A percentile compares a stretch with the other conserved stretches of the same genome.
These are phyloP conservation scores for Darevskia nairensis DNA, from an alignment of 2,797 vertebrate species.

Conservation along the genomic window DNA sequence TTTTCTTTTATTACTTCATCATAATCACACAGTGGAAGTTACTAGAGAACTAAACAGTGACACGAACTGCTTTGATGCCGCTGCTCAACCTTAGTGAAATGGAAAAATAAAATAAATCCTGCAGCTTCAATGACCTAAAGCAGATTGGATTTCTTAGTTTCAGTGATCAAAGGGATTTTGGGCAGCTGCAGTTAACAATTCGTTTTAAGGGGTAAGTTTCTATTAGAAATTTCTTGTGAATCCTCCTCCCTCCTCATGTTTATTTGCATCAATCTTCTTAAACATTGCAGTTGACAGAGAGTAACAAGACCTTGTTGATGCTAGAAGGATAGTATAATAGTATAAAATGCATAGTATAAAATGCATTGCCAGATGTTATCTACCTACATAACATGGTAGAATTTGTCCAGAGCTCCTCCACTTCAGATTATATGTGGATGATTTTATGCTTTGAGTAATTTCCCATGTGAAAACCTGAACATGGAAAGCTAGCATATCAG, in stretches of 20 bases:
- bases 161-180: slow-evolving; percentile 62
- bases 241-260: slow-evolving; percentile 10
- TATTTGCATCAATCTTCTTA: slow-evolving; percentile 43
- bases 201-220: slow-evolving; percentile 61
- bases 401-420: neutral
- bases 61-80: neutral
- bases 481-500: neutral
- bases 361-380: neutral
- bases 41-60: neutral
- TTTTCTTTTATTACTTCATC: neutral
- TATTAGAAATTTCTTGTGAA: slow-evolving; percentile 64
- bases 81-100: neutral
- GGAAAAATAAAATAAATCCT: slow-evolving; percentile 15
- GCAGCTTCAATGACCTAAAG: neutral
- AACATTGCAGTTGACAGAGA: slow-evolving; percentile 32
- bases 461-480: neutral
- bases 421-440: neutral
- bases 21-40: neutral
- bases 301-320: neutral
- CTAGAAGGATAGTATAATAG: neutral
- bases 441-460: neutral
- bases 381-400: neutral
- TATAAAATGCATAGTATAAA: neutral
- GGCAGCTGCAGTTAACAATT: slow-evolving; percentile 35
- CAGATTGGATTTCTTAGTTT: slow-evolving; percentile 46